Conservation (phyloP, 2,888 invertebrate species). For the Sisyra terminalis region DNA sequence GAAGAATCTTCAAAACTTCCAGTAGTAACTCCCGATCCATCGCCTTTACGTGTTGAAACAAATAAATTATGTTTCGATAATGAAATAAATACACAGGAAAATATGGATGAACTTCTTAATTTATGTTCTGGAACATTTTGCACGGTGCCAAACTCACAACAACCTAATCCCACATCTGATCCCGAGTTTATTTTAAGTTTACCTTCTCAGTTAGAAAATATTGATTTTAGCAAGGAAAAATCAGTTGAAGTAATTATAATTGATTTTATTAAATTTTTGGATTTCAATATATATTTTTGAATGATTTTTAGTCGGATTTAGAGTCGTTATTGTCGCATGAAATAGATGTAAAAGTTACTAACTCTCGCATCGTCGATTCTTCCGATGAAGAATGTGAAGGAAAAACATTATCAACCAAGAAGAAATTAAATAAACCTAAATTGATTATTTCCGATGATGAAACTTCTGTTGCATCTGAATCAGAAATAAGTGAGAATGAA, state of each 20-base stretch:
- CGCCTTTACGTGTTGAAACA: slow-evolving; percentile 19
- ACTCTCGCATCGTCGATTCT: not conserved
- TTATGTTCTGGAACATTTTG: slow-evolving; percentile 32
- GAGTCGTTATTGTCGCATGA: too few species aligned
- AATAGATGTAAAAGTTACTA: not conserved
- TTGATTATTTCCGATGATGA: slow-evolving; percentile 1
- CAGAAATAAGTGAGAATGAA: slow-evolving; percentile 25
- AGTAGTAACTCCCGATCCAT: slow-evolving; percentile 16
- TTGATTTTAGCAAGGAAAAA: not conserved
- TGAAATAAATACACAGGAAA: slow-evolving; percentile 22
- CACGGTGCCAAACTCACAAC: not conserved
- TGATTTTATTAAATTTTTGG: not conserved
- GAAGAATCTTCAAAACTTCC: slow-evolving; percentile 17
- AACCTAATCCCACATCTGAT: too few species aligned
- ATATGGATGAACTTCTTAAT: slow-evolving; percentile 30
- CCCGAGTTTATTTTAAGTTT: not conserved
- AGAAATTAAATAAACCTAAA: not conserved
- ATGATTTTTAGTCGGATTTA: too few species aligned
- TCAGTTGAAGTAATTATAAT: not conserved
- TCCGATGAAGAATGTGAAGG: not conserved
- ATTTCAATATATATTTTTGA: not conserved
- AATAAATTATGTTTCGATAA: slow-evolving; percentile 26
- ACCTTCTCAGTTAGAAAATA: not conserved
- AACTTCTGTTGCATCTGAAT: slow-evolving; percentile 20
- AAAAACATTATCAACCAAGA: not conserved